Base-by-base conservation (phyloP, 2,888 invertebrate species). In the Ophraella communa region DNA sequence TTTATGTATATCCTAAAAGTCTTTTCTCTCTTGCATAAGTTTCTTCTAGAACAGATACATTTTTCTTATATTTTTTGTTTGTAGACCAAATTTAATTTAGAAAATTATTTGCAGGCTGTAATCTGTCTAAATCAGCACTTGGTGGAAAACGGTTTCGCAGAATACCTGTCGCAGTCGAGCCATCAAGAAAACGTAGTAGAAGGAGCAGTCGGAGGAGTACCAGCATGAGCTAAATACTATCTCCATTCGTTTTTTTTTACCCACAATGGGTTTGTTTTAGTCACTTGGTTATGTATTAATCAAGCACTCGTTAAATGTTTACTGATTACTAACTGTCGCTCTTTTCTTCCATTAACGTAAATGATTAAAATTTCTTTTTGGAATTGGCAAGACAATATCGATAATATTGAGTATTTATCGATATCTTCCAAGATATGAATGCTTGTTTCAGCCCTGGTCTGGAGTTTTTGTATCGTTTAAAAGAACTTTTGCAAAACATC, bases 101-200 rank as follows among this genome's bases (percentile, higher is more conserved):
- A n/a, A n/a, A n/a, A n/a, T 58, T 33, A 56, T 51, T 86, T 87
- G 64, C 87, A 88, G 85, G 88, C 93, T 88, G 88, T 92, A 74
- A 87, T 93, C 84, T 91, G 92, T 83, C 87, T 96, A 74, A 95
- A 96, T 82, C 87, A 92, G 78, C 94, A 94, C 84, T 85, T 96
- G 77, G 92, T 94, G 74, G 91, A 91, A 74, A 88, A 91, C 81
- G 93, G 94, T 60, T 87, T 90, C 77, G 95, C 94, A 56, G 89
- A 90, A 78, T 93, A 92, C 89, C 81, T 88, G 35, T 8, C 42
- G 11, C 51, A 55, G 11, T 44, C 64, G 11, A n/a, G 27, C 18
- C 39, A 62, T n/a, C 54, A 58, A 53, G 68, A 64, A 54, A 64
- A n/a, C 2, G 2, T 35, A 14, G 21, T 49, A 10, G 71, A 70